Conservation (phyloP, 2,113 vertebrate genomes). For the Cercopithecus mona region DNA sequence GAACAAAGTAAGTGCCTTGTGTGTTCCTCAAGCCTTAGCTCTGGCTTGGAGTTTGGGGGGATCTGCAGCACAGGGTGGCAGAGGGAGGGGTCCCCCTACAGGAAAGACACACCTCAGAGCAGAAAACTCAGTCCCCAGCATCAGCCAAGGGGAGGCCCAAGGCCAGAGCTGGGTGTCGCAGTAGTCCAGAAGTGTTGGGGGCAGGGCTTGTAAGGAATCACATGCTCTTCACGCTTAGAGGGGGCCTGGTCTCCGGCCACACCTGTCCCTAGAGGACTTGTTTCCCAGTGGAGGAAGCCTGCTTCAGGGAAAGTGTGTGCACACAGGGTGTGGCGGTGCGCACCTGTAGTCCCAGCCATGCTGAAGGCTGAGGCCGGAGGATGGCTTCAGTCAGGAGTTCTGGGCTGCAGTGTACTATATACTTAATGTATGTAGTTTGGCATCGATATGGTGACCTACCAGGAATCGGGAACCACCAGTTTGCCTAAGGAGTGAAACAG, state of each 20-base stretch:
- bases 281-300: neutral
- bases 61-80: neutral
- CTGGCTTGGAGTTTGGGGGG: too few relatives aligned
- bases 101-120: neutral
- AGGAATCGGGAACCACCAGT: neutral
- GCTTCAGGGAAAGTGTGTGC: neutral
- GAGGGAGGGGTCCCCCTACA: neutral
- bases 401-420: neutral
- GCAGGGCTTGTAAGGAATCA: neutral
- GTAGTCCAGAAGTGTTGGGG: neutral
- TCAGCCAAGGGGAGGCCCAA: neutral
- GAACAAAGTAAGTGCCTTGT: neutral
- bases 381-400: neutral
- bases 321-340: neutral
- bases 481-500: neutral
- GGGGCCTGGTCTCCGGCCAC: neutral
- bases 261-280: neutral
- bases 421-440: neutral
- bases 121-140: neutral
- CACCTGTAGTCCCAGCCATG: too few relatives aligned
- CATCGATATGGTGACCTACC: neutral
- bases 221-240: neutral
- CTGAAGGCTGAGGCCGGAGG: neutral
- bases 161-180: neutral
- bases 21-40: neutral